A percentile compares a stretch with the other conserved stretches of the same genome.
Evolutionary conservation across 53 echinoderm and acorn worm genomes (phyloP).

Genomic region (Antedon mediterranea): DNA sequence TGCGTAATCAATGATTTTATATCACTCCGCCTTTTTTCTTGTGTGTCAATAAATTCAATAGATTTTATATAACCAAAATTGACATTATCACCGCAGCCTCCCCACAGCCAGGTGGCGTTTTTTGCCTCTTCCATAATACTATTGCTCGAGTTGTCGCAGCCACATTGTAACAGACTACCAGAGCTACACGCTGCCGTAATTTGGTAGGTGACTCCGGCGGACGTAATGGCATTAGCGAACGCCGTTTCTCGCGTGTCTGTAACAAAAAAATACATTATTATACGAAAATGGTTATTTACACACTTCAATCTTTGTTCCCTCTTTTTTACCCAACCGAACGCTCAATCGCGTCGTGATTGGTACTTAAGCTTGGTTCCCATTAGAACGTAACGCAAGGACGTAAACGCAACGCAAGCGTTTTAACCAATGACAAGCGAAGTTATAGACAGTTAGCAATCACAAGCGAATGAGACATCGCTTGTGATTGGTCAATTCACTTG

Average conservation of each 20-base stretch:
- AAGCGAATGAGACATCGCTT: too few species aligned
- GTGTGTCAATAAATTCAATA: conserved; percentile 83
- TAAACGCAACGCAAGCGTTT: too few species aligned
- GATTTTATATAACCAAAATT: conserved; percentile 77
- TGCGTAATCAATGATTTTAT: conserved; percentile 68
- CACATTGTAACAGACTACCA: conserved; percentile 72
- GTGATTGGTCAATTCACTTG: too few species aligned
- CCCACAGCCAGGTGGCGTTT: conserved; percentile 82
- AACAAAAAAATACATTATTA: conserved; percentile 2
- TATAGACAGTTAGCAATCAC: too few species aligned
- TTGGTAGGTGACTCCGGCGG: conserved; percentile 75
- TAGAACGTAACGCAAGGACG: too few species aligned
- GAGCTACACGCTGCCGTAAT: conserved; percentile 80
- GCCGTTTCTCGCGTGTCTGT: conserved; percentile 90
- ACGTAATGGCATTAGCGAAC: conserved; percentile 69
- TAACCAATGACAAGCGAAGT: too few species aligned
- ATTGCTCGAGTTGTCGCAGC: conserved; percentile 55
- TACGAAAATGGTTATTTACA: not conserved
- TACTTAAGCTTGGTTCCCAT: too few species aligned
- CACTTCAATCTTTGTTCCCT: too few species aligned
- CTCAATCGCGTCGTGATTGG: too few species aligned
- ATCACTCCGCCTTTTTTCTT: conserved; percentile 51
- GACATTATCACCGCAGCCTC: conserved; percentile 87
- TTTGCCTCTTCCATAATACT: conserved; percentile 13
- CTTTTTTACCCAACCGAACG: too few species aligned